Evolutionary conservation across 2,113 vertebrate genomes (phyloP), one percentile per base, ranked within the genome.

Genomic region (Lycaon pictus): DNA sequence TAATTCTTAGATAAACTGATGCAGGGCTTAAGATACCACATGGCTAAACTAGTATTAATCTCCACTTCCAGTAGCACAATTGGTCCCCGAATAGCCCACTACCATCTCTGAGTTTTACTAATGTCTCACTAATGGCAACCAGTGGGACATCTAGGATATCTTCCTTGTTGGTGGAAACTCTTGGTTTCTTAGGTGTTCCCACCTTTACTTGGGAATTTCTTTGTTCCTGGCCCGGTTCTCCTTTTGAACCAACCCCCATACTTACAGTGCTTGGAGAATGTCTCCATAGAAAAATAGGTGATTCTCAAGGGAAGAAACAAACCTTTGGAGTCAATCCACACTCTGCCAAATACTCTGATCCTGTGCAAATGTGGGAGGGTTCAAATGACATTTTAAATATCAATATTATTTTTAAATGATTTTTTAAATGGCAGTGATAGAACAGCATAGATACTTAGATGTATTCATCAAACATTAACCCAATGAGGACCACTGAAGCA

Each of bases 381-480:
- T 80, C 22, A 87, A 53, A 83, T 35, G 55, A 72, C 23, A 72
- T 96, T 96, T 93, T 88, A 90, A 87, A 79, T 88, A 80, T 48
- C 35, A 85, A n/a, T 56, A 20, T 60, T 69, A 17, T 58, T 55
- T 80, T 53, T 27, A 69, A 91, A 84, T 95, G 32, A 35, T 58
- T 82, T 90, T 96, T n/a, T 58, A 97, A 96, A 88, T 29, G 29
- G 1, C 35, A 55, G 60, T 88, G 35, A 89, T 20, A 97, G n/a
- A 88, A 71, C 20, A 62, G 43, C 7, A 96, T 69, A 15, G 0
- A 51, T 25, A 48, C 74, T 97, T 93, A 90, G 23, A 82, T 90
- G 11, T 58, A 65, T 32, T 90, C 76, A 65, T n/a, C 17, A 93
- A 53, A 74, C 58, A 53, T 83, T 72, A 84, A 93, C 32, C 29